A percentile compares a stretch with the other conserved stretches of the same genome.
These are phyloP conservation scores for Acrocyrtus sp. DNA, from an alignment of 2,888 invertebrate species.

Conservation along the genomic window DNA sequence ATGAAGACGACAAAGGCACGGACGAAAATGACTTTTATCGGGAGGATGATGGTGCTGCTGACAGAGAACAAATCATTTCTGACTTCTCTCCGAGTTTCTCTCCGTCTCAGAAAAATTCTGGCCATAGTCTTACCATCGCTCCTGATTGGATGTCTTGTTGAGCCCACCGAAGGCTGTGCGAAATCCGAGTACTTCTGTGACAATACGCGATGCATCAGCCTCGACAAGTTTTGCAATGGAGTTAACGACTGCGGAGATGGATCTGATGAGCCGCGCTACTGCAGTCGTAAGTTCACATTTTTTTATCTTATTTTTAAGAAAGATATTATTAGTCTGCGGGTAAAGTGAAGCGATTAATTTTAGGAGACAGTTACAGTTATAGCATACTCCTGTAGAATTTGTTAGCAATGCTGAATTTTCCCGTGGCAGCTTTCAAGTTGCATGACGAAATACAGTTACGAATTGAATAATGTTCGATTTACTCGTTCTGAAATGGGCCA, in stretches of 20 bases:
- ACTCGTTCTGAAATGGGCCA: no score
- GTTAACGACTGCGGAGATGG: constrained; percentile 54
- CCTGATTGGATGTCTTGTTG: constrained; percentile 20
- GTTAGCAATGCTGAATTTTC: no score
- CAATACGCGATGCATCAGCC: constrained; percentile 69
- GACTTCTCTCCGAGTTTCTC: constrained; percentile 29
- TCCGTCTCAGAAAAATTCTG: constrained; percentile 23
- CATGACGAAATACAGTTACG: no score
- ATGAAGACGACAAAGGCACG: neutral
- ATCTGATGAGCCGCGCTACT: constrained; percentile 52
- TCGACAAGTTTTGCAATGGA: constrained; percentile 57
- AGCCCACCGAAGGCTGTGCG: constrained; percentile 67
- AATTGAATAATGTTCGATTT: no score
- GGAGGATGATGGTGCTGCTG: constrained; percentile 9
- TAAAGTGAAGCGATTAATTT: no score
- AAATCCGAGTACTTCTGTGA: constrained; percentile 74
- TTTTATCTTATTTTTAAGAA: neutral
- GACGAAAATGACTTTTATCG: no score
- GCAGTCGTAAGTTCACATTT: constrained; percentile 49
- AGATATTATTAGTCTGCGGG: no score
- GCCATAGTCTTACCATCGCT: constrained; percentile 25
- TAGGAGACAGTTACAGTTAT: no score
- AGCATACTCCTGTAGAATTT: no score
- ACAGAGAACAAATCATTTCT: constrained; percentile 21
- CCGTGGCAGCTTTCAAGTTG: no score